Conservation (phyloP, 64 coral and sea anemone genomes). For the Actinia equina region DNA sequence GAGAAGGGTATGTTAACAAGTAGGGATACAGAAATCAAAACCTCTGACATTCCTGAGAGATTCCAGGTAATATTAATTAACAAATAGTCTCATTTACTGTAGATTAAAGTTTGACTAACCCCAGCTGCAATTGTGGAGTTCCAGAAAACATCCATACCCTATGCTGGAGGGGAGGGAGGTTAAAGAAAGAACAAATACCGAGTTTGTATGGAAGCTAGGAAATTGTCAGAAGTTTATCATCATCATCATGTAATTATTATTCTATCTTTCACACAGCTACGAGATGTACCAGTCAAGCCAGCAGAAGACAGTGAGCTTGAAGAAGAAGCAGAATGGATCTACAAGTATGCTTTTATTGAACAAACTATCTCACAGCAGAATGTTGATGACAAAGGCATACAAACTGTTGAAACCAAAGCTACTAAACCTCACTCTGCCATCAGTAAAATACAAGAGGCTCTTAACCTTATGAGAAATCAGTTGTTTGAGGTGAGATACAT, state of each 20-base stretch:
- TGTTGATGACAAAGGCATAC: conserved; percentile 66
- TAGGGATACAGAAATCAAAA: conserved; percentile 80
- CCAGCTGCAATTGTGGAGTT: too few species aligned
- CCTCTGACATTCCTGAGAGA: conserved; percentile 85
- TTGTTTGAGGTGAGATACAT: conserved; percentile 79
- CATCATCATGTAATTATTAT: not conserved
- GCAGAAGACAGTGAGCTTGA: conserved; percentile 87
- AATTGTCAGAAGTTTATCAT: too few species aligned
- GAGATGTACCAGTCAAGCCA: conserved; percentile 84
- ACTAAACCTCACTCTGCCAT: conserved; percentile 76
- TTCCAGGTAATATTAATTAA: conserved; percentile 58
- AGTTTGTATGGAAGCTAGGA: too few species aligned
- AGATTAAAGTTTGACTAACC: too few species aligned
- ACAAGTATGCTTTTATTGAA: conserved; percentile 82
- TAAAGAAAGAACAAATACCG: too few species aligned
- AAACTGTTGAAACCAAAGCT: conserved; percentile 28
- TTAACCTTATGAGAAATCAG: conserved; percentile 97
- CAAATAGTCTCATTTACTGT: not conserved
- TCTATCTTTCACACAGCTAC: conserved; percentile 38
- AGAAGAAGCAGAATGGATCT: conserved; percentile 97
- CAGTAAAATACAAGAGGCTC: conserved; percentile 81
- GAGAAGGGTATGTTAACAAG: conserved; percentile 94
- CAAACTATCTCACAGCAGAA: conserved; percentile 88
- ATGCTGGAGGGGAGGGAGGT: too few species aligned
- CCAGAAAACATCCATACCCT: too few species aligned